Percentiles rank a stretch among this genome's conserved stretches.
Evolutionary conservation across 2,888 invertebrate genomes (phyloP).

Genomic region (Oeneis ivallda): DNA sequence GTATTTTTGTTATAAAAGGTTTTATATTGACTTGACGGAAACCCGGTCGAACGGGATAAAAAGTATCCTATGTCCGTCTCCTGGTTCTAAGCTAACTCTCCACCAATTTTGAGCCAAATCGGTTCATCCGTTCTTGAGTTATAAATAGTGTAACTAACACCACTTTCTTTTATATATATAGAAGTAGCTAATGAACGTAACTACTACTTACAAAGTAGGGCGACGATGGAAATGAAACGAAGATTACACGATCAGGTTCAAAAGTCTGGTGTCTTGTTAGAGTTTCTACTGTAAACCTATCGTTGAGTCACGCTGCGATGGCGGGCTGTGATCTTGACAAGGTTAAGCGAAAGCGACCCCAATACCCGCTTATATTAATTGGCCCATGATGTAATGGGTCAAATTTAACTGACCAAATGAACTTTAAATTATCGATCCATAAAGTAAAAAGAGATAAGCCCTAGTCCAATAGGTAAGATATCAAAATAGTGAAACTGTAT

Average conservation of each 20-base stretch:
- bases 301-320: conserved; percentile 24
- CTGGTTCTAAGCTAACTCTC: too few species aligned
- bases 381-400: conserved; percentile 31
- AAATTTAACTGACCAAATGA: conserved; percentile 13
- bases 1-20: too few species aligned
- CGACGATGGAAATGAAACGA: neutral
- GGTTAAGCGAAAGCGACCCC: conserved; percentile 40
- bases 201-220: neutral
- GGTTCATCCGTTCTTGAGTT: too few species aligned
- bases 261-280: conserved; percentile 1
- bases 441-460: neutral
- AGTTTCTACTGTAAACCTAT: conserved; percentile 21
- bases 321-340: conserved; percentile 40
- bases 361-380: conserved; percentile 32
- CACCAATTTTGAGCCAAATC: too few species aligned
- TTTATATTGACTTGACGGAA: too few species aligned
- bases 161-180: neutral
- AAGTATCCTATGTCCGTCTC: too few species aligned
- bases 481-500: too few species aligned
- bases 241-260: neutral
- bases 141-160: too few species aligned
- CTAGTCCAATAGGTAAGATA: neutral
- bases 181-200: neutral
- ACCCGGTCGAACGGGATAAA: too few species aligned
- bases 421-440: conserved; percentile 8